A percentile compares a stretch with the other conserved stretches of the same genome.
Evolutionary conservation across 2,797 vertebrate genomes (phyloP).

Genomic region (Mormyrops boulengeri): DNA sequence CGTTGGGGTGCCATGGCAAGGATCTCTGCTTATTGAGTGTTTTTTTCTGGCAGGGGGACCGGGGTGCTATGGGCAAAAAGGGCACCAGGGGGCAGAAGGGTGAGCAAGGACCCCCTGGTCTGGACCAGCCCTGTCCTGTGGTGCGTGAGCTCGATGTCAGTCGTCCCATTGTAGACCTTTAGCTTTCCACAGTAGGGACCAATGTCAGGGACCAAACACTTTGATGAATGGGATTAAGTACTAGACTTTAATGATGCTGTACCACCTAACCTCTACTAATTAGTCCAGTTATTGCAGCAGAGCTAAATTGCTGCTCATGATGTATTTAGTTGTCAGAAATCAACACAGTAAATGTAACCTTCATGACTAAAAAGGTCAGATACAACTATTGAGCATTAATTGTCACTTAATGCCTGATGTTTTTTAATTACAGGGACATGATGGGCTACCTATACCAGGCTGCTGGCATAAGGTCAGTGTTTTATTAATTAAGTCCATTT

Average conservation of each 20-base stretch:
- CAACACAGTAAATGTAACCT: background rate
- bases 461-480: constrained; percentile 75
- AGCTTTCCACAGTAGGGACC: background rate
- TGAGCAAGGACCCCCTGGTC: constrained; percentile 71
- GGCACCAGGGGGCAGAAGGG: constrained; percentile 76
- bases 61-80: constrained; percentile 69
- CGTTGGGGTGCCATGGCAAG: background rate
- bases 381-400: background rate
- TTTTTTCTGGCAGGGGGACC: constrained; percentile 58
- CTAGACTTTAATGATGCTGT: background rate
- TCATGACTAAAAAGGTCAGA: background rate
- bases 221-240: background rate
- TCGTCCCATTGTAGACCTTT: background rate
- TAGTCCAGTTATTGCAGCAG: background rate
- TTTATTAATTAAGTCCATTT: background rate
- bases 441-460: constrained; percentile 72
- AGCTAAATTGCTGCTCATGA: background rate
- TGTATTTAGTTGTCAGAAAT: background rate
- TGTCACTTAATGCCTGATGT: background rate
- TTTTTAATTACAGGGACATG: constrained; percentile 61
- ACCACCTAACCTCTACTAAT: background rate
- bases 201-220: background rate
- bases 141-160: constrained; percentile 48
- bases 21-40: background rate
- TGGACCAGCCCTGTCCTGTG: constrained; percentile 80